These are phyloP conservation scores for Hippopotamyrus pictus DNA, from an alignment of 2,797 vertebrate species.

Conservation along the genomic window DNA sequence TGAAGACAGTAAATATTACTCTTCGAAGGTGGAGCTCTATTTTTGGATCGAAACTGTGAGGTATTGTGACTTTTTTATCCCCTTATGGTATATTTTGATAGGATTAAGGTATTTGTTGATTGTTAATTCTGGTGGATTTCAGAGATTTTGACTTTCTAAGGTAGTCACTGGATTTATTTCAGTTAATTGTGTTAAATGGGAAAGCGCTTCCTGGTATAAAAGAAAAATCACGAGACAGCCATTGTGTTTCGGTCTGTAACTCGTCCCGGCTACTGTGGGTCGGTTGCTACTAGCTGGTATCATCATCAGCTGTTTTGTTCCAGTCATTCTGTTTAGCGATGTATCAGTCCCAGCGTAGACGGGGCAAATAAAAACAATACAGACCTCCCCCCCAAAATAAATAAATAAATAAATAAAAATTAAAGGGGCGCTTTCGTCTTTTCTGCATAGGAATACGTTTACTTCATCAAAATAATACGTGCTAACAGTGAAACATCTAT, in stretches of 20 bases:
- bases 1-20: constrained; percentile 6
- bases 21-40: neutral
- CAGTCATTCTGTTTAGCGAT: neutral
- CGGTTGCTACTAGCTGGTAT: neutral
- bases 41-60: constrained; percentile 15
- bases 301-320: neutral
- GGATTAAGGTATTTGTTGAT: neutral
- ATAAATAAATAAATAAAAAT: neutral
- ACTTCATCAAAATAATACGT: neutral
- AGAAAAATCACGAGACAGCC: neutral
- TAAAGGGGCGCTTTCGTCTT: neutral
- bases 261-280: neutral
- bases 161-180: neutral
- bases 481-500: neutral
- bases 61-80: neutral
- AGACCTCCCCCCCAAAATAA: neutral
- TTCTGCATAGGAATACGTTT: neutral
- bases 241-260: neutral
- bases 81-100: neutral
- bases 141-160: neutral
- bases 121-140: neutral
- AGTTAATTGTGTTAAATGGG: neutral
- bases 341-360: neutral
- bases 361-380: neutral
- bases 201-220: neutral